Percentiles rank a stretch among this genome's conserved stretches.
These are phyloP conservation scores for Phrynocephalus forsythii DNA, from an alignment of 2,797 vertebrate species.

Conservation along the genomic window DNA sequence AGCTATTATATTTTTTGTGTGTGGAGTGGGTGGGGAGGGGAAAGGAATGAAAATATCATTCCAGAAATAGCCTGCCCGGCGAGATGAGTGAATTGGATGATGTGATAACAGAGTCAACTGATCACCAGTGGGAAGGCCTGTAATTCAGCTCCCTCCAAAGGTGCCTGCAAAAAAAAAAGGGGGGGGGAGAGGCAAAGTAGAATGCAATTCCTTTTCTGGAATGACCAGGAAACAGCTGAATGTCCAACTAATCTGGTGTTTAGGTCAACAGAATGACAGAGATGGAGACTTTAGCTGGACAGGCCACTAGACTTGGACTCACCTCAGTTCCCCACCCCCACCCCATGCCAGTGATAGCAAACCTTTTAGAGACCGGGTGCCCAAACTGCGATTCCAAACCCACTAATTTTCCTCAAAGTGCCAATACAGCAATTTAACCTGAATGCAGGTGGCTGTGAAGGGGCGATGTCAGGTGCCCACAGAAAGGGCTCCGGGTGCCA, in stretches of 20 bases:
- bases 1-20: slow-evolving; percentile 8
- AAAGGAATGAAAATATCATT: slow-evolving; percentile 39
- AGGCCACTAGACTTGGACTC: too few relatives aligned
- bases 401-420: too few relatives aligned
- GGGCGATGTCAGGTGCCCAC: too few relatives aligned
- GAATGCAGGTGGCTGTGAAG: too few relatives aligned
- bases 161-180: slow-evolving; percentile 24
- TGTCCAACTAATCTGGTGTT: background rate
- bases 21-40: background rate
- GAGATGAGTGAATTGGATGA: slow-evolving; percentile 60
- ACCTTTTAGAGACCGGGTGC: too few relatives aligned
- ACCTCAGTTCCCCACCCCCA: too few relatives aligned
- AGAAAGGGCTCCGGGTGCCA: too few relatives aligned
- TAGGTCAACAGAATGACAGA: background rate
- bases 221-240: background rate
- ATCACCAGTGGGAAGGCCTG: slow-evolving; percentile 52
- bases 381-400: too few relatives aligned
- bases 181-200: background rate
- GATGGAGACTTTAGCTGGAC: too few relatives aligned
- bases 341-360: too few relatives aligned
- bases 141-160: slow-evolving; percentile 27
- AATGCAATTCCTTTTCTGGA: background rate
- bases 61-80: slow-evolving; percentile 52
- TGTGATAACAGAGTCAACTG: slow-evolving; percentile 43
- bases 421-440: too few relatives aligned